A percentile compares a stretch with the other conserved stretches of the same genome.
Evolutionary conservation across 1,140 invertebrate genomes (phyloP).

Genomic region (Pseudomyrmex gracilis): DNA sequence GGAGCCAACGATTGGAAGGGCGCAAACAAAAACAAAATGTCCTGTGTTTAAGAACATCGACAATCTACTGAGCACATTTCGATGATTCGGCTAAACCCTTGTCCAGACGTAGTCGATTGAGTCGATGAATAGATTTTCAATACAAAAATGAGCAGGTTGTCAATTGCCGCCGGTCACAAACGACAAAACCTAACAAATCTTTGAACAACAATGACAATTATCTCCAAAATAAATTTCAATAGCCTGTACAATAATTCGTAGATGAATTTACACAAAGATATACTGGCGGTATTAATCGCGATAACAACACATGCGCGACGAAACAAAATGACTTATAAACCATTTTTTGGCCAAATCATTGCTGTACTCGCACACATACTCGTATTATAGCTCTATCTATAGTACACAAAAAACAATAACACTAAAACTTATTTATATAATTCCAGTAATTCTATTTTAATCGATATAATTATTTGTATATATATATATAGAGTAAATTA

Average conservation of each 20-base stretch:
- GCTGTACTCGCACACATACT: slow-evolving; percentile 76
- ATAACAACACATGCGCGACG: slow-evolving; percentile 62
- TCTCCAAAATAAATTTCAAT: slow-evolving; percentile 26
- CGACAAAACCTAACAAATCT: slow-evolving; percentile 18
- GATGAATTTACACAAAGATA: slow-evolving; percentile 65
- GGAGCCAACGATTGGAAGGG: slow-evolving; percentile 45
- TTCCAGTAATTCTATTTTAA: slow-evolving; percentile 75
- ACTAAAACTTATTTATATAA: slow-evolving; percentile 76
- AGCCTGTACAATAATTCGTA: slow-evolving; percentile 31
- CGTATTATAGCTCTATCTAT: slow-evolving; percentile 72
- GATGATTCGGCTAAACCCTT: slow-evolving; percentile 14
- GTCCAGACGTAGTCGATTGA: background rate
- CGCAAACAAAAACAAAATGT: slow-evolving; percentile 59
- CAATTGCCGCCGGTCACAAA: slow-evolving; percentile 32
- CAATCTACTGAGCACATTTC: slow-evolving; percentile 26
- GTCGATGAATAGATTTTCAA: background rate
- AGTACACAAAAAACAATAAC: slow-evolving; percentile 80
- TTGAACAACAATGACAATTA: slow-evolving; percentile 28
- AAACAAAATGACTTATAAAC: slow-evolving; percentile 69
- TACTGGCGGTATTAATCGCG: slow-evolving; percentile 52
- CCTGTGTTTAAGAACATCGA: slow-evolving; percentile 59
- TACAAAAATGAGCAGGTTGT: slow-evolving; percentile 39
- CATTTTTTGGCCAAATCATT: slow-evolving; percentile 70
- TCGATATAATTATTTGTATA: slow-evolving; percentile 66
- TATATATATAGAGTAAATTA: slow-evolving; percentile 78